Percentiles rank a stretch among this genome's conserved stretches.
These are phyloP conservation scores for Dryobota labecula DNA, from an alignment of 2,888 invertebrate species.

Conservation along the genomic window DNA sequence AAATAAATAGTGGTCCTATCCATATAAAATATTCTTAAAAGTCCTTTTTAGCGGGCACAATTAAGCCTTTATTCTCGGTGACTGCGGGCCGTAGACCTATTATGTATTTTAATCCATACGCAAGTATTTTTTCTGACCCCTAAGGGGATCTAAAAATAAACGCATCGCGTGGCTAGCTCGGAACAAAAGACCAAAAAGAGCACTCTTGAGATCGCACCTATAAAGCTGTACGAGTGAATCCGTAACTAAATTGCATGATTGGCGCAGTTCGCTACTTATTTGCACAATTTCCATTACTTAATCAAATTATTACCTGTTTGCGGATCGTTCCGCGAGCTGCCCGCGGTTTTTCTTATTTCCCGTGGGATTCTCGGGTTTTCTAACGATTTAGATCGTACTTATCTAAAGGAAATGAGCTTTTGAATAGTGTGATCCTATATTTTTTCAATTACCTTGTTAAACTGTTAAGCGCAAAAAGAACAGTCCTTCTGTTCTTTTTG, in stretches of 20 bases:
- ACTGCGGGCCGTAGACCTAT: conserved; percentile 51
- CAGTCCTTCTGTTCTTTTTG: conserved; percentile 10
- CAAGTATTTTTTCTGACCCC: conserved; percentile 57
- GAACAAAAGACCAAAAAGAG: conserved; percentile 50
- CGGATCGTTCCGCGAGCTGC: conserved; percentile 61
- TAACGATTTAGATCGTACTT: conserved; percentile 45
- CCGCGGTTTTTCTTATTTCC: conserved; percentile 64
- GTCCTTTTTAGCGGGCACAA: conserved; percentile 49
- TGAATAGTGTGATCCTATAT: conserved; percentile 39
- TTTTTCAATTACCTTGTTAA: conserved; percentile 27
- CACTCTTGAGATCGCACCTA: conserved; percentile 38
- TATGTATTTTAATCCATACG: conserved; percentile 53
- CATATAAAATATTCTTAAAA: conserved; percentile 48
- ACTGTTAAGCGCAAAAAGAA: not conserved
- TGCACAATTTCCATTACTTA: conserved; percentile 64
- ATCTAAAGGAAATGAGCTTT: conserved; percentile 51
- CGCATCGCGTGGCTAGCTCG: conserved; percentile 56
- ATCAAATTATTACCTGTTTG: conserved; percentile 66
- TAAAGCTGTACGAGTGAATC: conserved; percentile 51
- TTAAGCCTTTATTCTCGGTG: conserved; percentile 57
- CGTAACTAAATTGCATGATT: conserved; percentile 54
- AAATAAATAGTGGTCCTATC: conserved; percentile 38
- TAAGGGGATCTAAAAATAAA: conserved; percentile 59
- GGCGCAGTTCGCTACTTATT: conserved; percentile 59
- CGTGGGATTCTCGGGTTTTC: conserved; percentile 65